phyloP scores from a whole-genome alignment of 2,797 vertebrate species.

The Darevskia mixta region DNA sequence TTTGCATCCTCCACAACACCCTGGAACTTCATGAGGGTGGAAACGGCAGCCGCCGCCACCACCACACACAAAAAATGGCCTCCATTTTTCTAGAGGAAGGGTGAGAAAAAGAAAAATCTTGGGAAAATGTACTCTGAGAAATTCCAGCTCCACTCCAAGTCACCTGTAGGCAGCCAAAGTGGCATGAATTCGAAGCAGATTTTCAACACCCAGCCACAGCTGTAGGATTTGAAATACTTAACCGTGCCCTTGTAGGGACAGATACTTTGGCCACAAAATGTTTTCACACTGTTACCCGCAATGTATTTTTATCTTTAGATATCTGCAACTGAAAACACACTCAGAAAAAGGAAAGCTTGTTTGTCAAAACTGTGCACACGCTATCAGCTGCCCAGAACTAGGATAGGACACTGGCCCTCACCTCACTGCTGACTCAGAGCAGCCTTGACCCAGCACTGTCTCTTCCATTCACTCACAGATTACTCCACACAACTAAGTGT shows the following conservation, averaged over 20 bases:
- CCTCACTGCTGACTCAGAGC: accelerated
- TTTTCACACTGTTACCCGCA: conserved; percentile 9
- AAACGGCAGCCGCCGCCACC: no score
- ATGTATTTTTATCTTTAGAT: conserved; percentile 13
- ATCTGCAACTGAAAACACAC: conserved; percentile 12
- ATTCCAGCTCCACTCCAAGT: background rate
- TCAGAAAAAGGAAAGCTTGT: conserved; percentile 22
- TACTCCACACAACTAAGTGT: conserved; percentile 23
- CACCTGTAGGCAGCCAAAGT: background rate
- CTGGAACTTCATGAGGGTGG: no score
- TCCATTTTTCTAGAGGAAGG: no score
- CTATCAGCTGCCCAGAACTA: conserved; percentile 17
- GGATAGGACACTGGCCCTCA: conserved; percentile 8
- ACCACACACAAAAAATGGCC: no score
- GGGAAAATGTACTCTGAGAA: background rate
- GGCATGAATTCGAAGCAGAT: conserved; percentile 17
- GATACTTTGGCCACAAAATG: conserved; percentile 24
- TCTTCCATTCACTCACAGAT: conserved; percentile 30
- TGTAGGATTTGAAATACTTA: conserved; percentile 28
- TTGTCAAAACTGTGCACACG: background rate
- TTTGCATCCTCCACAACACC: no score
- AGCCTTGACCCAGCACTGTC: background rate
- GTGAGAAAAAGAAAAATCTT: background rate
- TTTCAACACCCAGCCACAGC: conserved; percentile 11
- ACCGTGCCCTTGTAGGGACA: conserved; percentile 14